Evolutionary conservation across 2,797 vertebrate genomes (phyloP), one percentile per base, ranked within the genome.

Genomic region (Zonotrichia albicollis): DNA sequence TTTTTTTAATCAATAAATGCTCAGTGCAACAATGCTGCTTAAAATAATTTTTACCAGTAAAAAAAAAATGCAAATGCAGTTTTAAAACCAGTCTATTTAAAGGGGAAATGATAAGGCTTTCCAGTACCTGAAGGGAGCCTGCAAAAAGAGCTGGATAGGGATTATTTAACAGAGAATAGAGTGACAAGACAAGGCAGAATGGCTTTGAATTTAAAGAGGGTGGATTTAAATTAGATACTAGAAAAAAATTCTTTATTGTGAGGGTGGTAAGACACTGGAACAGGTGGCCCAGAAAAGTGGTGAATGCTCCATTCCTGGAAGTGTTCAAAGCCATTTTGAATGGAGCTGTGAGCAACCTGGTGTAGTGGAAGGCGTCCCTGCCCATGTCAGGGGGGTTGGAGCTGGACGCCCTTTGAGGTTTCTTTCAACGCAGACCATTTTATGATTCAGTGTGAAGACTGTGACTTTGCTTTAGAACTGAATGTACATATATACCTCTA

Each of bases 351-450:
- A 57, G 58, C 36, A 57, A 2, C 21, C 26, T 36, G 4, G 17
- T 43, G 10, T 50, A 27, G 58, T 57, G 50, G 18, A 71, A 57
- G 22, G 43, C 32, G 26, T 23, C 26, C 10, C 42, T 78, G 50
- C 42, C 42, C 9, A 10, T 55, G 5, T 26, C 12, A 6, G 5
- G 14, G 14, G 14, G 5, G 0, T 3, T 70, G 11, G 32, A 70
- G 70, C 4, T 12, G 16, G 17, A 13, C 43, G 3, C 12, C 34
- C 29, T 70, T 71, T 30, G 36, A 51, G 20, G 10, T 45, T 51
- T n/a, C 51, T 65, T 58, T 62, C n/a, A 45, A 34, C 3, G 1
- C 3, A 23, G 51, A 46, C 23, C 17, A 8, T 51, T 76, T 29
- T 65, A 21, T 50, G 50, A 64, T 64, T 70, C 27, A 45, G 0